Percentiles rank a stretch among this genome's conserved stretches.
phyloP scores from a whole-genome alignment of 2,888 invertebrate species.

The Himalopsyche anomala region DNA sequence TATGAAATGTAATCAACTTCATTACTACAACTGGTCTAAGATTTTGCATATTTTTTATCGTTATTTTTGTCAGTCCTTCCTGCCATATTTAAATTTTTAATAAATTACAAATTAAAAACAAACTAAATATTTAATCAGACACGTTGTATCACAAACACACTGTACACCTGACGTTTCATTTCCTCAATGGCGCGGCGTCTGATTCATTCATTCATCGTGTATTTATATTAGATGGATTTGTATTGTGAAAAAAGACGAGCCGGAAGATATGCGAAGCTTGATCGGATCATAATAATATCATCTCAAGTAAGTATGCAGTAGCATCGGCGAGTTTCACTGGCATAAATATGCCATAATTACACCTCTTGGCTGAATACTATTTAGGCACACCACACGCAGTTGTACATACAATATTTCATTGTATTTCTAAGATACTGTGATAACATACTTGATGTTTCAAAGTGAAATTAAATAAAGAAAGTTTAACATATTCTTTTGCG shows the following conservation, averaged over 20 bases:
- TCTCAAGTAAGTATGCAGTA: background rate
- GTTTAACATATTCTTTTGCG: too few relatives aligned
- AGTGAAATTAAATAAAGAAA: too few relatives aligned
- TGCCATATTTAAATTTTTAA: too few relatives aligned
- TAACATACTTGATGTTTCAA: too few relatives aligned
- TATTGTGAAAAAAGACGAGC: background rate
- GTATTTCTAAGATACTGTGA: too few relatives aligned
- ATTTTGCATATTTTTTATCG: too few relatives aligned
- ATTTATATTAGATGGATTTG: background rate
- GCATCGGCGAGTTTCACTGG: conserved; percentile 59
- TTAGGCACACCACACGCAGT: background rate
- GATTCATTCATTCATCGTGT: conserved; percentile 20
- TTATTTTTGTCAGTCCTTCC: too few relatives aligned
- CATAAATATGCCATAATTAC: conserved; percentile 64
- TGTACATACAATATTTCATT: background rate
- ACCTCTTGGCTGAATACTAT: conserved; percentile 49
- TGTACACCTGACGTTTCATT: background rate
- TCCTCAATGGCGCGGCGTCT: background rate
- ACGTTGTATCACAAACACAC: background rate
- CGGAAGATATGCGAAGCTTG: background rate
- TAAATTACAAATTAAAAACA: too few relatives aligned
- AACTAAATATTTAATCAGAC: too few relatives aligned
- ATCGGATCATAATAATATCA: background rate
- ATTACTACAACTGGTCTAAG: too few relatives aligned
- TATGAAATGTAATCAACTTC: too few relatives aligned